phyloP scores from a whole-genome alignment of 2,888 invertebrate species.

The Oscheius sp. region DNA sequence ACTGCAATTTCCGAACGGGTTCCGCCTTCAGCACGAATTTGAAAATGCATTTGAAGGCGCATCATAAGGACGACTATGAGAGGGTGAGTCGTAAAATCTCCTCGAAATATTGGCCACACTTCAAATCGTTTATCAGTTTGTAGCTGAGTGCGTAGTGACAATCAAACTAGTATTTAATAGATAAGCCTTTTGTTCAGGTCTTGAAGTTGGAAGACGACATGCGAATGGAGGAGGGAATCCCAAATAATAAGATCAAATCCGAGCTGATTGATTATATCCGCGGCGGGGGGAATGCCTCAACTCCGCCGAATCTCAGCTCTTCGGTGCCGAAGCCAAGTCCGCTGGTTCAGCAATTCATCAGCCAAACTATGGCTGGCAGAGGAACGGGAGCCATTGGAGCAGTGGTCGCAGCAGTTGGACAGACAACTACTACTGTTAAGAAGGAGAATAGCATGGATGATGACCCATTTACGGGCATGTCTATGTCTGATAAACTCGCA shows the following conservation, averaged over 20 bases:
- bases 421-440: conserved; percentile 24
- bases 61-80: conserved; percentile 62
- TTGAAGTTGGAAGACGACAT: conserved; percentile 59
- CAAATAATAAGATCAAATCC: conserved; percentile 58
- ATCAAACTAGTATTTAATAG: conserved; percentile 26
- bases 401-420: no score
- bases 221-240: conserved; percentile 58
- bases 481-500: conserved; percentile 54
- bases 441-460: conserved; percentile 46
- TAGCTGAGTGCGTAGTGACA: no score
- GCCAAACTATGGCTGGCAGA: conserved; percentile 38
- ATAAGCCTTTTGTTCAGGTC: conserved; percentile 32
- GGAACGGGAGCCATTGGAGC: no score
- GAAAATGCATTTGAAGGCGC: conserved; percentile 66
- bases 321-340: conserved; percentile 46
- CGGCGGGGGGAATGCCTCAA: conserved; percentile 58
- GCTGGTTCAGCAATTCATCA: conserved; percentile 56
- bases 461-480: conserved; percentile 46
- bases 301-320: conserved; percentile 33
- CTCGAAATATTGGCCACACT: neutral
- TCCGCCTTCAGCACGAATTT: conserved; percentile 65
- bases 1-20: conserved; percentile 63
- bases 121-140: conserved; percentile 12
- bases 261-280: conserved; percentile 58
- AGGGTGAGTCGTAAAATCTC: conserved; percentile 35